Conservation (phyloP, 2,113 vertebrate genomes). For the Orcinus orca region DNA sequence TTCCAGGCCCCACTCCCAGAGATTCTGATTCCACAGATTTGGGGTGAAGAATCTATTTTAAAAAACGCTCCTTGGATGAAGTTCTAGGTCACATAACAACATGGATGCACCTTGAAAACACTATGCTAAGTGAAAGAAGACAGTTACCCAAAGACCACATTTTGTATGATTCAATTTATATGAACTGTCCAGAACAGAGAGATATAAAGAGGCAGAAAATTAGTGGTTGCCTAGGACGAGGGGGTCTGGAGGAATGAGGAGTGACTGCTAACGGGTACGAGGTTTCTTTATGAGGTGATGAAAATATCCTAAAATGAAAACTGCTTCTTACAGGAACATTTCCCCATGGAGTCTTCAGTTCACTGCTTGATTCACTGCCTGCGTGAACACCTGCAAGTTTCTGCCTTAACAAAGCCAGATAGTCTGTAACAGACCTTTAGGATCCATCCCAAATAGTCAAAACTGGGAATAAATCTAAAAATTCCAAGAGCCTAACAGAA, state of each 20-base stretch:
- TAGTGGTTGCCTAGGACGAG: neutral
- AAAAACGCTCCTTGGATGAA: neutral
- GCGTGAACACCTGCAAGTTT: neutral
- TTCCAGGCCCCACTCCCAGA: neutral
- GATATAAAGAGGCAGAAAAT: neutral
- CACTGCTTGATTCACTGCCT: neutral
- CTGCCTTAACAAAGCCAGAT: neutral
- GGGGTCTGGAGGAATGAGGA: neutral
- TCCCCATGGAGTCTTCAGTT: neutral
- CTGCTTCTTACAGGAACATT: neutral
- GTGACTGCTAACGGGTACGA: neutral
- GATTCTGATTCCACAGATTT: neutral
- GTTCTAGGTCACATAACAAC: neutral
- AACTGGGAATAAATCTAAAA: neutral
- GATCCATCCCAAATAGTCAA: neutral
- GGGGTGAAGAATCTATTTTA: neutral
- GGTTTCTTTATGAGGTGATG: neutral
- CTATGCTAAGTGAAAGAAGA: neutral
- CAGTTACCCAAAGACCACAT: neutral
- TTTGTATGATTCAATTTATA: neutral
- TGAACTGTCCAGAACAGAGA: neutral
- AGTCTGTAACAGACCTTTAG: neutral
- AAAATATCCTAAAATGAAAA: conserved; percentile 26
- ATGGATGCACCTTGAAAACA: neutral
- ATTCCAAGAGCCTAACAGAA: neutral